Percentiles rank a stretch among this genome's conserved stretches.
Conservation (phyloP, 2,888 invertebrate genomes). For the Anagyrus pseudococci region DNA sequence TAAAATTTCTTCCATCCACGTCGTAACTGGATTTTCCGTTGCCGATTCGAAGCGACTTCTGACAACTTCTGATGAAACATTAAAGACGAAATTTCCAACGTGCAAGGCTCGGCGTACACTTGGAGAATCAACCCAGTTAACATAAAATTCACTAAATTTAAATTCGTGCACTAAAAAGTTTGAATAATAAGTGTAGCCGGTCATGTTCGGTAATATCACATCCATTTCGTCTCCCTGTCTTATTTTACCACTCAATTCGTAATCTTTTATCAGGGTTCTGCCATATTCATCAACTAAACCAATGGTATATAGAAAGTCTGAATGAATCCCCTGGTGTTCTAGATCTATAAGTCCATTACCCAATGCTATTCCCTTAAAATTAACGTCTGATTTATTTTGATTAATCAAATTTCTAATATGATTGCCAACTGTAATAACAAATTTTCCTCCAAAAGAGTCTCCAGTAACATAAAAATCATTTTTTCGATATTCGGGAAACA, state of each 20-base stretch:
- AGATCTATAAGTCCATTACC: constrained; percentile 82
- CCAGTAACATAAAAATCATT: constrained; percentile 84
- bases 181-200: constrained; percentile 79
- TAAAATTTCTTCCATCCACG: constrained; percentile 72
- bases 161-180: too few relatives aligned
- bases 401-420: constrained; percentile 73
- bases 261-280: not conserved
- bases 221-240: constrained; percentile 70
- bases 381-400: constrained; percentile 70
- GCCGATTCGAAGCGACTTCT: constrained; percentile 75
- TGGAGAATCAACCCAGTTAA: constrained; percentile 69
- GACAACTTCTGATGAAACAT: constrained; percentile 65
- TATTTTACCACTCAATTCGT: constrained; percentile 61
- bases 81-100: constrained; percentile 80
- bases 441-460: constrained; percentile 84
- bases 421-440: constrained; percentile 78
- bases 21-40: constrained; percentile 79
- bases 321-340: constrained; percentile 74
- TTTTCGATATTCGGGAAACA: constrained; percentile 76
- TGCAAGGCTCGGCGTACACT: constrained; percentile 78
- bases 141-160: constrained; percentile 69
- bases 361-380: constrained; percentile 74
- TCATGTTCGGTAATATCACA: constrained; percentile 76
- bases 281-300: constrained; percentile 63
- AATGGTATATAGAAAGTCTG: constrained; percentile 79